Percentiles rank a stretch among this genome's conserved stretches.
Conservation (phyloP, 64 coral and sea anemone species). For the Stichodactyla mertensii region DNA sequence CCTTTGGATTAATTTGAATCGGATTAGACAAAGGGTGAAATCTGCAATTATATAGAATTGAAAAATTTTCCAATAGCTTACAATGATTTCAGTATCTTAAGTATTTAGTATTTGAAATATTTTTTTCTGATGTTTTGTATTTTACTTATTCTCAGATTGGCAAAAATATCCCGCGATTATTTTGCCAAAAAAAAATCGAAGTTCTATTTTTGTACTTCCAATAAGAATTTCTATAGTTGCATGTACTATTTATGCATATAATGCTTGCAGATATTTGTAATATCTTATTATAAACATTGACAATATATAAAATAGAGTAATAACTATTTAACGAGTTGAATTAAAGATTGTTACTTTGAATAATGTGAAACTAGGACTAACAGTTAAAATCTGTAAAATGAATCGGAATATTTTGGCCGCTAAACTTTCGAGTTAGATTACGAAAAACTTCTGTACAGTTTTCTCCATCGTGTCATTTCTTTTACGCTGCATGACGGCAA, state of each 20-base stretch:
- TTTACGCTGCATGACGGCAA: too few species aligned
- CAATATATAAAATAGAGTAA: slow-evolving; percentile 7
- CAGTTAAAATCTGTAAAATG: background rate
- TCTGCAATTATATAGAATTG: background rate
- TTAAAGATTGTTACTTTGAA: slow-evolving; percentile 9
- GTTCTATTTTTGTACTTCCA: slow-evolving; percentile 7
- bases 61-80: background rate
- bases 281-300: background rate
- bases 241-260: slow-evolving; percentile 21
- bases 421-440: background rate
- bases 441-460: too few species aligned
- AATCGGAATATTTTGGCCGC: background rate
- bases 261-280: slow-evolving; percentile 24
- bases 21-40: background rate
- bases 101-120: background rate
- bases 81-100: background rate
- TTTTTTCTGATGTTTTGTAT: background rate
- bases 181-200: background rate
- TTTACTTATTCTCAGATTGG: background rate
- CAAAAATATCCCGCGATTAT: background rate
- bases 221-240: slow-evolving; percentile 17
- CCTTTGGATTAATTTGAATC: too few species aligned
- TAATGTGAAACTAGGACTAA: background rate
- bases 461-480: too few species aligned
- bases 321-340: slow-evolving; percentile 19